Evolutionary conservation across 2,113 vertebrate genomes (phyloP).

Genomic region (Callorhinus ursinus): DNA sequence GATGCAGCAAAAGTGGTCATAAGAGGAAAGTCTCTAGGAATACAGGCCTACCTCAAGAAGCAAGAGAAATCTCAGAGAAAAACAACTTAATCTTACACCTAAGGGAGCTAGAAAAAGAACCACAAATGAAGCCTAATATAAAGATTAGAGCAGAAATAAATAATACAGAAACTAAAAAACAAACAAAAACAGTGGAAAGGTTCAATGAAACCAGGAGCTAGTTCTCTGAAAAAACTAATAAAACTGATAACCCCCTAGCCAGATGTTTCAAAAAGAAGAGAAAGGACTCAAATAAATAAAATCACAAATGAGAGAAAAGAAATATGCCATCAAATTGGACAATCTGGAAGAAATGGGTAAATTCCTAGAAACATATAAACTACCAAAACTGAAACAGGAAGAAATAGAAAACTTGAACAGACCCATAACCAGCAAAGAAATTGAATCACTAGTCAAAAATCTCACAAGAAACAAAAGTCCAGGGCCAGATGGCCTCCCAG

Average conservation of each 20-base stretch:
- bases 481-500: not conserved
- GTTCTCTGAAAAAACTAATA: not conserved
- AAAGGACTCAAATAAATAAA: not conserved
- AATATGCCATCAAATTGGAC: not conserved
- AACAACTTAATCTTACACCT: not conserved
- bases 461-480: not conserved
- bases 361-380: not conserved
- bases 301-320: not conserved
- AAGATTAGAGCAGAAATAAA: not conserved
- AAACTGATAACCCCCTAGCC: not conserved
- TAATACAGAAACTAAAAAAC: not conserved
- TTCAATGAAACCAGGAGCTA: not conserved
- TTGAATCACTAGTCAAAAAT: not conserved
- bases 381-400: not conserved
- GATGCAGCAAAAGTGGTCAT: not conserved
- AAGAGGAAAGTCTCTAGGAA: not conserved
- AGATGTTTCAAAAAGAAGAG: not conserved
- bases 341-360: not conserved
- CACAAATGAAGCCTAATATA: not conserved
- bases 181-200: not conserved
- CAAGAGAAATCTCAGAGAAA: not conserved
- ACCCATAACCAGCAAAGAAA: not conserved
- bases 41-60: not conserved
- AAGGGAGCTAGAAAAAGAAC: not conserved
- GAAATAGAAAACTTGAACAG: not conserved